Base-by-base conservation (phyloP, 2,888 invertebrate species). In the Papilio gigon region DNA sequence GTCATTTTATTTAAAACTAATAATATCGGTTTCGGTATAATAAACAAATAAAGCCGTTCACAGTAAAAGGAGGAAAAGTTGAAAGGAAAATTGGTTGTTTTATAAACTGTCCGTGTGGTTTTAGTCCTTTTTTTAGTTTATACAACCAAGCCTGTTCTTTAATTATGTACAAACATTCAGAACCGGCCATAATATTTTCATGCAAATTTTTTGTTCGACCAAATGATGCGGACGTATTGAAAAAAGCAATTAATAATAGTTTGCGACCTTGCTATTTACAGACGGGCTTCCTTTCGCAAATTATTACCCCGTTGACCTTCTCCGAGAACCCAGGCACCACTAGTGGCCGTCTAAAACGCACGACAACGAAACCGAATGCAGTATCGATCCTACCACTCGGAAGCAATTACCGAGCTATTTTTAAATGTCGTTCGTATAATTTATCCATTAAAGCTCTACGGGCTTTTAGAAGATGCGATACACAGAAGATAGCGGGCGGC, bases 291-390 rank as follows among this genome's bases (percentile, higher is more conserved):
- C 69, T 68, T 63, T 68, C 59, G 67, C 67, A 59, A 71, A 72
- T 72, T 71, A 76, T 75, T 76, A 75, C 70, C 75, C 71, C 40
- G 76, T 74, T 74, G 74, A 68, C 76, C 76, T 76, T 77, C 73
- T 73, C 62, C 17, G 35, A 44, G 71, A 50, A 61, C 63, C 65
- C 63, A 25, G 44, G 62, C 56, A 33, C 44, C 58, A 63, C 62
- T 67, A 22, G 22, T 47, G 22, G 72, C 72, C 37, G 68, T 70
- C 64, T 72, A 72, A 74, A 75, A 74, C 70, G 67, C 71, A 63
- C n/a, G 47, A 37, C 14, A 67, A 47, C 68, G 71, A 72, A 72
- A 67, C 65, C 65, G 61, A 58, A 66, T 61, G 59, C 58, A 37
- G 59, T 42, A 37, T 68, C 58, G 64, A 53, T 58, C 27, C 69